Percentiles rank a stretch among this genome's conserved stretches.
These are phyloP conservation scores for Anguilla marmorata DNA, from an alignment of 2,797 vertebrate genomes.

Conservation along the genomic window DNA sequence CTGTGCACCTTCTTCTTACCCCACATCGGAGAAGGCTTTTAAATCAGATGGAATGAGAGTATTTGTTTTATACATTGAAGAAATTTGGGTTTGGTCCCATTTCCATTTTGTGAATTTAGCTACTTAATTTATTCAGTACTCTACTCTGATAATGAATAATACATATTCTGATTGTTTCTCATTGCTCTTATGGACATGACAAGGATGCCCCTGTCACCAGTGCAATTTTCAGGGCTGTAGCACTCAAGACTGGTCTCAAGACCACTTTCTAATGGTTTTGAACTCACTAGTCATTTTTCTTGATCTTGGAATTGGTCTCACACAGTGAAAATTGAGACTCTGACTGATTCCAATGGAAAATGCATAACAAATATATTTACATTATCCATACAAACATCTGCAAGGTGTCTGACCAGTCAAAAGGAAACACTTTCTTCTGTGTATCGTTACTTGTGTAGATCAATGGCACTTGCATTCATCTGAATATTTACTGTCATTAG, in stretches of 20 bases:
- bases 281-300: not conserved
- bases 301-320: not conserved
- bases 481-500: too few species aligned
- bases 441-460: too few species aligned
- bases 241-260: not conserved
- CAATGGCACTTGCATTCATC: too few species aligned
- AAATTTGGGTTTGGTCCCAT: not conserved
- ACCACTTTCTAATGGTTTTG: not conserved
- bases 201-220: not conserved
- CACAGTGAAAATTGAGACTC: not conserved
- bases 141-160: not conserved
- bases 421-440: too few species aligned
- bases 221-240: not conserved
- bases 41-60: not conserved
- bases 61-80: not conserved
- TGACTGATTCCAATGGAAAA: not conserved
- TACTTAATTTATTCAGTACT: not conserved
- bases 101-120: not conserved
- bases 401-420: not conserved
- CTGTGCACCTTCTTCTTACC: not conserved
- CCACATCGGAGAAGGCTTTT: not conserved
- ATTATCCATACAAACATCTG: not conserved
- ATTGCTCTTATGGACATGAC: not conserved
- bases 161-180: not conserved
- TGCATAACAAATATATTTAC: not conserved